phyloP scores from a whole-genome alignment of 2,888 invertebrate genomes.

The Labia minor region DNA sequence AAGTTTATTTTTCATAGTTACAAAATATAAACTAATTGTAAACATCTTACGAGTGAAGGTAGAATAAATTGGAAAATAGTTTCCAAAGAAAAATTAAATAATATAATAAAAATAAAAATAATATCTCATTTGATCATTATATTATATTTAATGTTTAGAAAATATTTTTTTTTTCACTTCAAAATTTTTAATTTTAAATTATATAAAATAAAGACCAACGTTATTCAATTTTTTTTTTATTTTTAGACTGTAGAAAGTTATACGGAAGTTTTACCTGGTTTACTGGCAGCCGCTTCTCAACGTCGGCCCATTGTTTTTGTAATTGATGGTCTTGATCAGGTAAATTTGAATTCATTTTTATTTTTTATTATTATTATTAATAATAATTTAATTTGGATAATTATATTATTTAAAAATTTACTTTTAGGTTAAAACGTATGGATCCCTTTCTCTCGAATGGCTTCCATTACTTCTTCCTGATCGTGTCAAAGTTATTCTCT shows the following conservation, averaged over 20 bases:
- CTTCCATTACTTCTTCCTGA: conserved; percentile 60
- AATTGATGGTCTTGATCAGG: conserved; percentile 65
- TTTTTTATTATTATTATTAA: conserved; percentile 23
- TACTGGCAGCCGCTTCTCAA: conserved; percentile 44
- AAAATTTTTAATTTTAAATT: too few species aligned
- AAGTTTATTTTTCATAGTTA: too few species aligned
- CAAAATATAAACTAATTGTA: too few species aligned
- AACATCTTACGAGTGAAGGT: too few species aligned
- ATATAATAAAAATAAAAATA: too few species aligned
- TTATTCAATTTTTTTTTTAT: conserved; percentile 23
- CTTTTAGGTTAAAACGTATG: conserved; percentile 33
- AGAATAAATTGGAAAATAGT: too few species aligned
- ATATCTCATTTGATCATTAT: too few species aligned
- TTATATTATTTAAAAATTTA: conserved; percentile 18
- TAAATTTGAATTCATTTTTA: conserved; percentile 31
- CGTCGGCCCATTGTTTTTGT: conserved; percentile 55
- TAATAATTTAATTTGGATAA: not conserved
- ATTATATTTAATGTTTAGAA: too few species aligned
- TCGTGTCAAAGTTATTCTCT: conserved; percentile 65
- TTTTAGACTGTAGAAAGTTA: conserved; percentile 62
- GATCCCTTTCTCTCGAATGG: conserved; percentile 59
- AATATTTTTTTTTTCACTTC: too few species aligned
- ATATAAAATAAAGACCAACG: too few species aligned
- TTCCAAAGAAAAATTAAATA: too few species aligned
- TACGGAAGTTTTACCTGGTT: conserved; percentile 45